Conservation (phyloP, 2,888 invertebrate genomes). For the Plebejus anna region DNA sequence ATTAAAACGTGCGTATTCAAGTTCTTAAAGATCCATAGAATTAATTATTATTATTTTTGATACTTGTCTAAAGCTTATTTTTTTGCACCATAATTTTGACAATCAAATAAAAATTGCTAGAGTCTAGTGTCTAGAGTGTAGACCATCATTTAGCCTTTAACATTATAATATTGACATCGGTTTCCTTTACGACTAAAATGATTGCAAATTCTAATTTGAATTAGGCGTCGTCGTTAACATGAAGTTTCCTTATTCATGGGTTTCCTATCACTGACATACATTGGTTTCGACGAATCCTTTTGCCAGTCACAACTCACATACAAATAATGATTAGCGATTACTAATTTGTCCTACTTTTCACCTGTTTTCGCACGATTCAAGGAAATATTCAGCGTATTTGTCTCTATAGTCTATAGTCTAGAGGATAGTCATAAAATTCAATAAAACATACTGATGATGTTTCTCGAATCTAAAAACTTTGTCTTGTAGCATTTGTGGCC, state of each 20-base stretch:
- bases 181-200: neutral
- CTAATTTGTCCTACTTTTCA: constrained; percentile 16
- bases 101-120: neutral
- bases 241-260: constrained; percentile 24
- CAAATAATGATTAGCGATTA: neutral
- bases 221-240: neutral
- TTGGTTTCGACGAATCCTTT: constrained; percentile 5
- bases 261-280: constrained; percentile 24
- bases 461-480: constrained; percentile 4
- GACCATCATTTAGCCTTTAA: neutral
- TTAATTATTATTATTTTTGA: neutral
- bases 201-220: neutral
- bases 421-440: constrained; percentile 8
- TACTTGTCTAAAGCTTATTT: neutral
- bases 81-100: neutral
- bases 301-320: constrained; percentile 8
- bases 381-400: neutral
- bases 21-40: neutral
- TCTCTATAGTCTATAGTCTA: neutral
- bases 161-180: neutral
- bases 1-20: neutral
- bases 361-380: neutral
- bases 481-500: constrained; percentile 1
- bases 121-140: neutral
- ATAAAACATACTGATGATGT: neutral